Base-by-base conservation (phyloP, 2,797 vertebrate species). In the Sebastes hubbsi region DNA sequence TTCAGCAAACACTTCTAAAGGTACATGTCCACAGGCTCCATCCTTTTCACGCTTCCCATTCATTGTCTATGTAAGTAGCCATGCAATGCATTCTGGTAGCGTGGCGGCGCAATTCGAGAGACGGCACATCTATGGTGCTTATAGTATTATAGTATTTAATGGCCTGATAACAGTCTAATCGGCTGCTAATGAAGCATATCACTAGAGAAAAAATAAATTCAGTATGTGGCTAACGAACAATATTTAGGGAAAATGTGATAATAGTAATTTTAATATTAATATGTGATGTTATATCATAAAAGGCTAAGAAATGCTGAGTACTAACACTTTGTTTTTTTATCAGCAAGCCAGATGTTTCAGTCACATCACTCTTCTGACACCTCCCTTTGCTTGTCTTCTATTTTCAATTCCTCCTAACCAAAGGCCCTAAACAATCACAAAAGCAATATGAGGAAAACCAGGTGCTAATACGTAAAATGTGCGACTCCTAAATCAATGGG, bases 341-440 rank as follows among this genome's bases (percentile, higher is more conserved):
- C 3, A 69, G 27, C 60, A 12, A 60, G 52, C 27, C 25, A 58
- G 66, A 54, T 11, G 18, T 12, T 25, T 34, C 29, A 72, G 29
- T 18, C 1, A 18, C 11, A 70, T 29, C 59, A 20, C 5, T 73
- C 36, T 13, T 77, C 36, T 14, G 20, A 42, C 65, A 22, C 49
- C 7, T 75, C 38, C 8, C 24, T 69, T 32, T 62, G 20, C 42
- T 68, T 58, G 24, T 66, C 63, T 71, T 56, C 46, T 76, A 13
- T 80, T 67, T 81, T 71, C n/a, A 20, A 1, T 64, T 30, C 25
- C 20, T 77, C 22, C 36, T 60, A 88, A 88, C 69, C 68, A 80
- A 79, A 83, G 56, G 65, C 80, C 72, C 76, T 69, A 52, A 82
- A 77, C 82, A 86, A 82, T 86, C 78, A 87, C 72, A 77, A 78